Evolutionary conservation across 2,113 vertebrate species (phyloP), one percentile per base, ranked within the genome.

Genomic region (Anarrhichthys ocellatus): DNA sequence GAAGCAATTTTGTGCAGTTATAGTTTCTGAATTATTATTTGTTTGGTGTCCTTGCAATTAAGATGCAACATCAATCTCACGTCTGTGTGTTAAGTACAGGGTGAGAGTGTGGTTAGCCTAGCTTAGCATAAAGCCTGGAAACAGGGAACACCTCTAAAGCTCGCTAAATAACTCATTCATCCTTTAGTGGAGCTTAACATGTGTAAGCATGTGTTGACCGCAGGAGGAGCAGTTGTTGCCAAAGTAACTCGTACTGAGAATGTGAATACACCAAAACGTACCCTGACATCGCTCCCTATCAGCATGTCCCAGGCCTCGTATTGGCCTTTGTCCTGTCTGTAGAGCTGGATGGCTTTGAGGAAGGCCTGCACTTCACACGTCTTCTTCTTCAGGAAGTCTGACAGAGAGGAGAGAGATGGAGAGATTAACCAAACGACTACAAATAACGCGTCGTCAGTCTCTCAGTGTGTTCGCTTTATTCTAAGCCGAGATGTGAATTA

Each of bases 381-480:
- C 13, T 69, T 94, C 93, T 96, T 96, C 91, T 97, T 98, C 87
- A 93, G 94, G 86, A 96, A 97, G 93, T 98, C 97, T 98, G 80
- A 56, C 40, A 38, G 7, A 72, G 42, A 69, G 11, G 11, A 20
- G 36, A 4, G 11, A 61, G 3, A 69, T 1, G 18, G 44, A 52
- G 38, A 20, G 6, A 4, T 69, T 52, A 7, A 6, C 54, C 15
- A 58, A 22, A 50, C 34, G 54, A 44, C 24, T n/a, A 67, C 7
- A 22, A 38, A 9, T 3, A 7, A 22, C 9, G 13, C 1, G 15
- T 20, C 46, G 0, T 36, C 8, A 1, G 22, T 6, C 7, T n/a
- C 6, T 5, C 13, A 4, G 32, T 32, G 56, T 5, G 56, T 15
- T 29, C 24, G 56, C 24, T 32, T 42, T 9, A 42, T 42, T 70